Evolutionary conservation across 2,113 vertebrate species (phyloP).

Genomic region (Callorhinus ursinus): DNA sequence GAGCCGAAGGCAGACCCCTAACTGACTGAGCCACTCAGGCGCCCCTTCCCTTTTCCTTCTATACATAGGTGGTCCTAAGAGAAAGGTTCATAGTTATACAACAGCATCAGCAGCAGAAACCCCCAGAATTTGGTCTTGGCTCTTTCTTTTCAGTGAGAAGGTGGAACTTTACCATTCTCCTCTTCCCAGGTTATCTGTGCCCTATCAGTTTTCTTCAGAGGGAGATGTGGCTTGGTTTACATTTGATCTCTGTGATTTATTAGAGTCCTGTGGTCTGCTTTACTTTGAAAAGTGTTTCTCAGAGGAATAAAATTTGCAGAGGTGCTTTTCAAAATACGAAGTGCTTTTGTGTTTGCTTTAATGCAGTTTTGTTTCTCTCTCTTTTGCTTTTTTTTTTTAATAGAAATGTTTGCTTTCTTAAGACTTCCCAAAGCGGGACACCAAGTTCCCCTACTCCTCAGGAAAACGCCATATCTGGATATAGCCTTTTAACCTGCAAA

Average conservation of each 20-base stretch:
- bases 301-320: background rate
- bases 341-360: background rate
- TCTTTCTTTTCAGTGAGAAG: background rate
- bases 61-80: background rate
- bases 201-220: background rate
- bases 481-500: constrained; percentile 85
- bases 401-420: constrained; percentile 87
- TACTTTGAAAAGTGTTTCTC: constrained; percentile 40
- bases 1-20: too few relatives aligned
- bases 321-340: background rate
- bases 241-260: constrained; percentile 11
- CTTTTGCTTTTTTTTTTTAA: background rate
- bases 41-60: background rate
- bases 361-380: constrained; percentile 59
- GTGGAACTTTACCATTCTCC: background rate
- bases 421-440: constrained; percentile 83
- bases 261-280: background rate
- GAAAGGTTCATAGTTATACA: background rate
- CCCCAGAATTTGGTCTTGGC: background rate
- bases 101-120: background rate
- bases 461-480: constrained; percentile 83
- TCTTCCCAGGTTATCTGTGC: background rate
- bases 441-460: constrained; percentile 70
- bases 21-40: too few relatives aligned
- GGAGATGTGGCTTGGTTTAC: background rate